phyloP scores from a whole-genome alignment of 2,113 vertebrate species.

The Seriola quinqueradiata region DNA sequence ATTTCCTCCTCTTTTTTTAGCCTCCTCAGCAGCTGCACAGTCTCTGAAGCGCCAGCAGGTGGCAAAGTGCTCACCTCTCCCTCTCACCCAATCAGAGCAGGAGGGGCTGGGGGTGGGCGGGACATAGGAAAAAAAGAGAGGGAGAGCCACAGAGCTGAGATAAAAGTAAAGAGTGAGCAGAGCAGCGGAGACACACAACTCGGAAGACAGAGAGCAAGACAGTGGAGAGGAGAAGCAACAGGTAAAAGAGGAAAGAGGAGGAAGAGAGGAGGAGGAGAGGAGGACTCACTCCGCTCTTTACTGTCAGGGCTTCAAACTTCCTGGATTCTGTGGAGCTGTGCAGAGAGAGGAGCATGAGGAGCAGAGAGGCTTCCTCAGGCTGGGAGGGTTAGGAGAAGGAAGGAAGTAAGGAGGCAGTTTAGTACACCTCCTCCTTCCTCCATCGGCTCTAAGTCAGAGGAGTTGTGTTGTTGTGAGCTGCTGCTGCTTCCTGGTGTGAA shows the following conservation, averaged over 20 bases:
- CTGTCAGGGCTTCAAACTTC: slow-evolving; percentile 58
- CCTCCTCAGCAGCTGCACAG: slow-evolving; percentile 39
- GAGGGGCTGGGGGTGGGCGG: slow-evolving; percentile 44
- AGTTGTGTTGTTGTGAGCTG: slow-evolving; percentile 40
- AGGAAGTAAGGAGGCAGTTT: slow-evolving; percentile 46
- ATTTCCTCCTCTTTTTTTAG: slow-evolving; percentile 54
- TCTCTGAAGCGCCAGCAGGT: slow-evolving; percentile 66
- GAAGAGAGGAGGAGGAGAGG: background rate
- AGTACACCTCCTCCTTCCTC: background rate
- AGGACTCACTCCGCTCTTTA: background rate
- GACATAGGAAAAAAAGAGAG: slow-evolving; percentile 58
- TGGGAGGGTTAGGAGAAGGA: slow-evolving; percentile 45
- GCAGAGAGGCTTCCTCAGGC: slow-evolving; percentile 23
- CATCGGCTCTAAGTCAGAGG: background rate
- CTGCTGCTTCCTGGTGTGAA: slow-evolving; percentile 59
- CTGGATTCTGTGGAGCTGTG: slow-evolving; percentile 61
- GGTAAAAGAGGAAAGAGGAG: no score
- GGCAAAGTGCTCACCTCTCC: slow-evolving; percentile 62
- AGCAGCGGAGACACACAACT: slow-evolving; percentile 18
- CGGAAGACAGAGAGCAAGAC: slow-evolving; percentile 12
- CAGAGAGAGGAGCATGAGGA: slow-evolving; percentile 17
- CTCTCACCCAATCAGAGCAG: slow-evolving; percentile 68
- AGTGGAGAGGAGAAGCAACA: background rate
- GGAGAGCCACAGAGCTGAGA: slow-evolving; percentile 67
- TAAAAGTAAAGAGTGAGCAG: slow-evolving; percentile 71